Evolutionary conservation across 2,888 invertebrate species (phyloP), one percentile per base, ranked within the genome.

Genomic region (Monopis laevigella): DNA sequence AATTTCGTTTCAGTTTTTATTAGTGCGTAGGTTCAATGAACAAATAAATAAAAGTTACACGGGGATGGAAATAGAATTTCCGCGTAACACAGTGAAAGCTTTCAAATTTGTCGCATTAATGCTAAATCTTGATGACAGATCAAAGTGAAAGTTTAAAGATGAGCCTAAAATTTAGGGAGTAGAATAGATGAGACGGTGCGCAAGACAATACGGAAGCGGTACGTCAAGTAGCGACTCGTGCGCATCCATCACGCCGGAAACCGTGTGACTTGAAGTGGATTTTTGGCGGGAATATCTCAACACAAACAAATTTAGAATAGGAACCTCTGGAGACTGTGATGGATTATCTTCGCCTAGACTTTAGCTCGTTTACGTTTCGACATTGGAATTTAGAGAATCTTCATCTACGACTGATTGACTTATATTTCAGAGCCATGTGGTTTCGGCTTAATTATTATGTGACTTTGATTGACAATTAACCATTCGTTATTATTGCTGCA

Each of bases 241-340:
- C 55, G 58, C 58, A 53, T 56, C 58, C 54, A 34, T 43, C 21
- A 36, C 29, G 30, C 64, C 67, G 69, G 70, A 70, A 63, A 65
- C 54, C 51, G 50, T 48, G 16, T 21, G 52, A 57, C 52, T n/a
- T 50, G 54, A 51, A 51, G 55, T 53, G 52, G 48, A 58, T 56
- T 66, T 40, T 67, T 62, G 57, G 59, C 62, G 58, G 59, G 55
- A 58, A 59, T 32, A 32, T 32, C 32, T 32, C 17, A 17, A 32
- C 49, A 47, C 45, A 48, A 51, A 59, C 67, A 45, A 54, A 69
- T 62, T 68, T 70, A 69, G 65, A 66, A 49, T 56, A 56, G 32
- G 32, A 14, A 55, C 57, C 47, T 53, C 51, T 49, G 52, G 19
- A 53, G 54, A 51, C 56, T 53, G 44, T 48, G 55, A 67, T 36